Base-by-base conservation (phyloP, 1,140 invertebrate species). In the Drosophila orena region DNA sequence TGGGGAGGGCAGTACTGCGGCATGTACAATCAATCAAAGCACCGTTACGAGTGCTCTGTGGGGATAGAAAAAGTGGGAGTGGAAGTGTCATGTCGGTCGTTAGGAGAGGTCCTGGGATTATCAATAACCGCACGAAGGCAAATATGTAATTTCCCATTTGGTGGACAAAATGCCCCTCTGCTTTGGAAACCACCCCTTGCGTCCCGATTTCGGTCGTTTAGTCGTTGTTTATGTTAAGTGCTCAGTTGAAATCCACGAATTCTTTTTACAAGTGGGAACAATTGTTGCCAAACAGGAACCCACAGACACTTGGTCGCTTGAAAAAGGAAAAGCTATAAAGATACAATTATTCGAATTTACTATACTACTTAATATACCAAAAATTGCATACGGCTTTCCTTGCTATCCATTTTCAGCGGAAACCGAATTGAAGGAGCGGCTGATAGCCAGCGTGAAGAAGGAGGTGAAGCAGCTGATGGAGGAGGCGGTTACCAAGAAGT, bases 401-500 rank as follows among this genome's bases (percentile, higher is more conserved):
- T 14, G 0, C 50, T 35, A 8, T 4, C 6, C 3, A 6, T 12
- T 1, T 30, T 2, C 47, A 66, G 52, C 53, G 40, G 72, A 76
- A 42, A 57, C 14, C 24, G 72, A 76, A 40, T 60, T 76, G n/a
- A 96, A 96, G 91, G 96, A 97, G 81, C 95, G 95, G 75, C 94
- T 97, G 43, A 95, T 97, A 50, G 94, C 95, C 47, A 94, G 94
- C 72, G 96, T 97, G 14, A 97, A 97, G 92, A 97, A 97, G 92
- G 96, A 97, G 93, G 97, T 97, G 40, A 98, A 98, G 83, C 96
- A 97, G 92, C 96, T 98, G 46, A 98, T 98, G 97, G 97, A 98
- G 94, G 97, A 98, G 93, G 96, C 97, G 40, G 97, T 98, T 3
- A 98, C 97, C 2, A 94, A 96, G 71, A 98, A 98, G 93, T 98